phyloP scores from a whole-genome alignment of 2,797 vertebrate genomes.

The Phalanger gymnotis region DNA sequence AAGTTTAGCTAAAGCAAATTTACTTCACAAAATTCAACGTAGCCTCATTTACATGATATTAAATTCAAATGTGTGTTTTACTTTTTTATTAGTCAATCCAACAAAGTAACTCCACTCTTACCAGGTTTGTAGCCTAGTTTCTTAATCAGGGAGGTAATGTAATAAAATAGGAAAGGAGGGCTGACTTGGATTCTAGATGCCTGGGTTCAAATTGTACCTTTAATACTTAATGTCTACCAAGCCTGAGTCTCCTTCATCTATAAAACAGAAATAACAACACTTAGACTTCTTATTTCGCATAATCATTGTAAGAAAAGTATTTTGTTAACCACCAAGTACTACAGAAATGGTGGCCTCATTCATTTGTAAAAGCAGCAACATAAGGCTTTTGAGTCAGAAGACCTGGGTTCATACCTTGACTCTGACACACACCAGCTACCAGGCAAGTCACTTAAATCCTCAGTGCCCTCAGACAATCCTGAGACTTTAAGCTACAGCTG shows the following conservation, averaged over 20 bases:
- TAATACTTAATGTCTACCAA: background rate
- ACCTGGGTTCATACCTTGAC: background rate
- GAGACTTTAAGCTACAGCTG: background rate
- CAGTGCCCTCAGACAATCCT: background rate
- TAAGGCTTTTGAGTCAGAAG: background rate
- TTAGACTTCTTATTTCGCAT: background rate
- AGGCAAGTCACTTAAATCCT: background rate
- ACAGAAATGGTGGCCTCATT: background rate
- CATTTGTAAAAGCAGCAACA: too few relatives aligned
- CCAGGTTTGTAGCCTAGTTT: background rate
- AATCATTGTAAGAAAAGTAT: background rate
- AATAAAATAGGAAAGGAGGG: background rate
- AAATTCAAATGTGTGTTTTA: slow-evolving; percentile 15
- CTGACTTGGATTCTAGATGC: background rate
- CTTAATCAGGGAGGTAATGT: background rate
- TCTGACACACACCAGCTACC: background rate
- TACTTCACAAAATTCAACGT: slow-evolving; percentile 30
- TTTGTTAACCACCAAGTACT: background rate
- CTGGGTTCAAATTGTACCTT: background rate
- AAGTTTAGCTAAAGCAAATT: slow-evolving; percentile 45
- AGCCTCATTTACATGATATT: slow-evolving; percentile 16
- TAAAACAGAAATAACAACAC: background rate
- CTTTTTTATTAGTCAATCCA: slow-evolving; percentile 37
- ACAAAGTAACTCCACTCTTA: background rate
- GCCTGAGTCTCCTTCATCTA: background rate